Evolutionary conservation across 2,797 vertebrate genomes (phyloP), one percentile per base, ranked within the genome.

Genomic region (Sebastes nivosus): DNA sequence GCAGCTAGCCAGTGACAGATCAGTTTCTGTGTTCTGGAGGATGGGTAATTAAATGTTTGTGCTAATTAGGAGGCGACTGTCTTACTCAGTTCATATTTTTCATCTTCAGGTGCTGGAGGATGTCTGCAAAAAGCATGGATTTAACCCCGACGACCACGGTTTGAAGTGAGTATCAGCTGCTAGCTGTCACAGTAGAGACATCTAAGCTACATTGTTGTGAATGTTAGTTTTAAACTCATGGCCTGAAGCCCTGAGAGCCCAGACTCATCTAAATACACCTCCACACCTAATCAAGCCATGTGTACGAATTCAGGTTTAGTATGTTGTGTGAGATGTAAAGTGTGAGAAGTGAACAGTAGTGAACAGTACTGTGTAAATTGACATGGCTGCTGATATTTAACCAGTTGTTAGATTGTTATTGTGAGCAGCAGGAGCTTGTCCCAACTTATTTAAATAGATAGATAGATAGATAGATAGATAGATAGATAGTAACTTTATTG

Each of bases 21-120:
- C 92, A 92, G 54, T 92, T 94, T 94, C 59, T 79, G 75, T 16
- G 58, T 24, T 59, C 11, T 5, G 64, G 9, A 16, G 3, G 12
- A 54, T 61, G 0, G 29, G 61, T 32, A 68, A n/a, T 20, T 0
- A n/a, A 2, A 55, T 16, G 42, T 8, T 18, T 65, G 38, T 18
- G 9, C 0, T 5, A 1, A 12, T 34, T 18, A 3, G 34, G 25
- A 16, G 6, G 2, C 0, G 4, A 1, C 18, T 27, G 1, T 16
- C 1, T 22, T 66, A 12, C 32, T 22, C 1, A 0, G 1, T 7
- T n/a, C 34, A 1, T 68, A 0, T 86, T 11, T 30, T 24, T 82
- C 89, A 1, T 13, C 79, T 72, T 54, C 82, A 99, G 98, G 94
- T 99, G 72, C 92, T 99, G 86, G 98, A 99, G 88, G 98, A 99